Evolutionary conservation across 2,888 invertebrate genomes (phyloP).

Genomic region (Ceraclea dissimilis): DNA sequence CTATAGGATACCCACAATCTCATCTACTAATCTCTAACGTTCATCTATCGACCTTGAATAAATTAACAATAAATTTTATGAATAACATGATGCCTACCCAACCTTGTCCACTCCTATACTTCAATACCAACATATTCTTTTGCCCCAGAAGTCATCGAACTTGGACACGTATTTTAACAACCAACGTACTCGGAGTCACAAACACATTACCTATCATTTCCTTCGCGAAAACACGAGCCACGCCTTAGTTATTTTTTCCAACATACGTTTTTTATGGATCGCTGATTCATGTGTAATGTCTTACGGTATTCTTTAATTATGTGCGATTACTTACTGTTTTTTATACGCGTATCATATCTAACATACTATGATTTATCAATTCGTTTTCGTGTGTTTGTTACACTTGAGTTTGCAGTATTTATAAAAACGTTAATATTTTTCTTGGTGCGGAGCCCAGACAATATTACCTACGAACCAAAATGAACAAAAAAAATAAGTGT

Average conservation of each 20-base stretch:
- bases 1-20: too few relatives aligned
- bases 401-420: too few relatives aligned
- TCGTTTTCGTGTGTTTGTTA: too few relatives aligned
- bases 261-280: not conserved
- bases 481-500: too few relatives aligned
- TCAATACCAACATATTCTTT: not conserved
- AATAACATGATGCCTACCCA: too few relatives aligned
- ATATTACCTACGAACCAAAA: too few relatives aligned
- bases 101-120: too few relatives aligned
- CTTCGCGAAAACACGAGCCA: not conserved
- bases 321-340: not conserved
- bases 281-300: not conserved
- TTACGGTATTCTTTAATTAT: not conserved
- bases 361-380: too few relatives aligned
- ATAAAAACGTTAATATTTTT: too few relatives aligned
- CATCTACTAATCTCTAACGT: not conserved
- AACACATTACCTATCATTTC: not conserved
- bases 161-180: not conserved
- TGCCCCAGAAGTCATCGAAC: conserved; percentile 1
- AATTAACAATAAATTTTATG: not conserved
- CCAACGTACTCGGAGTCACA: not conserved
- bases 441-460: too few relatives aligned
- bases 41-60: not conserved
- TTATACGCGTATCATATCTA: not conserved
- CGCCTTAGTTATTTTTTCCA: not conserved